A percentile compares a stretch with the other conserved stretches of the same genome.
phyloP scores from a whole-genome alignment of 2,797 vertebrate genomes.

The Pseudotriccus pelzelni region DNA sequence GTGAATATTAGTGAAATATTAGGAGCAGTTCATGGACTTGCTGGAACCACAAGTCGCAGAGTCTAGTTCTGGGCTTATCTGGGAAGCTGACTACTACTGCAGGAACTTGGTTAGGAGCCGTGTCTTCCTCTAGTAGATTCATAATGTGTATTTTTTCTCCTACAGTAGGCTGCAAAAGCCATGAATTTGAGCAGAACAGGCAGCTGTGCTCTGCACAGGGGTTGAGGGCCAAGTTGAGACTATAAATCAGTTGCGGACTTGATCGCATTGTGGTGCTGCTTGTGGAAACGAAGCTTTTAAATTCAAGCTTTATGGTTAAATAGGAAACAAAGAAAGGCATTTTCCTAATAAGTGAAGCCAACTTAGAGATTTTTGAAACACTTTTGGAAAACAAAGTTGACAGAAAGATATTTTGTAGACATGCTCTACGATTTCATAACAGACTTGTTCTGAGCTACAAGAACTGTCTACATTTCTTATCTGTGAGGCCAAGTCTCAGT shows the following conservation, averaged over 20 bases:
- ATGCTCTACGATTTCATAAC: not conserved
- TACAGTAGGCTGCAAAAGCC: not conserved
- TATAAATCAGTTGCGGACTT: not conserved
- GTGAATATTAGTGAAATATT: not conserved
- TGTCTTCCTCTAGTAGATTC: not conserved
- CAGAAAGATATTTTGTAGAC: not conserved
- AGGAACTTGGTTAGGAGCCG: not conserved
- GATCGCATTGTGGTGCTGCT: accelerated
- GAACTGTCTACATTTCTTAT: not conserved
- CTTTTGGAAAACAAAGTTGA: not conserved
- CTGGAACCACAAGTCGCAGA: accelerated
- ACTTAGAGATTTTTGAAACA: not conserved
- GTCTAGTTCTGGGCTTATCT: not conserved
- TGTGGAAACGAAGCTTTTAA: not conserved
- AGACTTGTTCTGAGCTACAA: not conserved
- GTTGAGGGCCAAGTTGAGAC: not conserved
- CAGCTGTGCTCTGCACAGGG: not conserved
- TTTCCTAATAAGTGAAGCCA: not conserved
- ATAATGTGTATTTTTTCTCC: not conserved
- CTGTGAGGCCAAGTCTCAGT: not conserved
- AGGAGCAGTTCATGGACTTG: not conserved
- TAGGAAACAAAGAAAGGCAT: not conserved
- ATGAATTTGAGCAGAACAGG: not conserved
- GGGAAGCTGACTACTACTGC: not conserved
- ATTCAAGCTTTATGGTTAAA: not conserved